Conservation (phyloP, 2,113 vertebrate species). For the Elaphurus davidianus region DNA sequence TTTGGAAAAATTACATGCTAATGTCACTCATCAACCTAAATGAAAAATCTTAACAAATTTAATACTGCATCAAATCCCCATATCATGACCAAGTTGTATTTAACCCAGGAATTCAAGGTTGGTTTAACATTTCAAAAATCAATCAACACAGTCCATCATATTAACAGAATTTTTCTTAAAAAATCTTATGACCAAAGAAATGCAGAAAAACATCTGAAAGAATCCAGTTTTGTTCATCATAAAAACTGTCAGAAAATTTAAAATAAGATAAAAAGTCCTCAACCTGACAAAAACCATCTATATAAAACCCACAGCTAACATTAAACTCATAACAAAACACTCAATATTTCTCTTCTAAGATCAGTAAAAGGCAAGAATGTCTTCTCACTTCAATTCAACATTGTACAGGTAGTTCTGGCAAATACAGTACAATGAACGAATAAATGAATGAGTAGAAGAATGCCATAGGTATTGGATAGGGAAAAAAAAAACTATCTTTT, state of each 20-base stretch:
- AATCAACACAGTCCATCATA: not conserved
- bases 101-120: not conserved
- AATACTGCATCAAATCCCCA: not conserved
- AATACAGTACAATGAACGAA: not conserved
- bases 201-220: not conserved
- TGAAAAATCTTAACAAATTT: not conserved
- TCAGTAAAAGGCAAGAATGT: not conserved
- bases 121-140: not conserved
- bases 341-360: not conserved
- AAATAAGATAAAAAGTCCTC: not conserved
- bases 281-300: not conserved
- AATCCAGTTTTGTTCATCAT: not conserved
- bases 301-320: not conserved
- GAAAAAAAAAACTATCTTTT: not conserved
- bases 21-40: not conserved
- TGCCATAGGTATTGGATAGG: not conserved
- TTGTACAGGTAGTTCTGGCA: not conserved
- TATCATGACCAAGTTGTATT: not conserved
- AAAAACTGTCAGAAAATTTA: not conserved
- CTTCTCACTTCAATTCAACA: not conserved
- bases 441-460: not conserved
- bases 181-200: not conserved
- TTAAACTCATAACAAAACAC: not conserved
- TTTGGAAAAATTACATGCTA: not conserved
- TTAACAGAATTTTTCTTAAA: not conserved